phyloP scores from a whole-genome alignment of 92 coral and sea anemone genomes.

The Hydrozoanthus gracilis region DNA sequence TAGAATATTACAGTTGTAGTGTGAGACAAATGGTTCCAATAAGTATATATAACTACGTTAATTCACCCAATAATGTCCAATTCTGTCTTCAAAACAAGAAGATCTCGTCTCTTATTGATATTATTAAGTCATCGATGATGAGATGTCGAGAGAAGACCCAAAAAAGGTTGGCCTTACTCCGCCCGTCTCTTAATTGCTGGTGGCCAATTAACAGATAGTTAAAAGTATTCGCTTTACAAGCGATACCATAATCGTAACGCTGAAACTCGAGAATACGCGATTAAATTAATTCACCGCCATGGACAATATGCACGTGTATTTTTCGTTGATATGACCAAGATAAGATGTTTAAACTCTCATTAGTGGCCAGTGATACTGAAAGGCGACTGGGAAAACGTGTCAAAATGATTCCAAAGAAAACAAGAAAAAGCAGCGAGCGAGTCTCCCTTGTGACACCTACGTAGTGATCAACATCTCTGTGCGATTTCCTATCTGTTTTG shows the following conservation, averaged over 20 bases:
- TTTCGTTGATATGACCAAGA: conserved; percentile 38
- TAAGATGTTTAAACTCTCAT: conserved; percentile 40
- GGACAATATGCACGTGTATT: conserved; percentile 45
- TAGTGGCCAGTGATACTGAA: conserved; percentile 31
- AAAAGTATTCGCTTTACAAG: conserved; percentile 58
- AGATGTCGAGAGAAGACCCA: conserved; percentile 21
- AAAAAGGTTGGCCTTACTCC: conserved; percentile 10
- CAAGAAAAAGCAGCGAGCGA: not conserved
- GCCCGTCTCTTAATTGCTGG: conserved; percentile 64
- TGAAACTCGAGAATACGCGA: conserved; percentile 29
- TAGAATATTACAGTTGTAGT: conserved; percentile 21
- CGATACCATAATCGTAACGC: conserved; percentile 19
- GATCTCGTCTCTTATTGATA: not conserved
- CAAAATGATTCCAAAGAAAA: conserved; percentile 14
- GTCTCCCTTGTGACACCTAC: not conserved
- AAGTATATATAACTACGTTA: conserved; percentile 33
- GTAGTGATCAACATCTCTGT: not conserved
- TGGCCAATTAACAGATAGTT: conserved; percentile 79
- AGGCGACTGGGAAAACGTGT: conserved; percentile 21
- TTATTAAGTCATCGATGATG: conserved; percentile 23
- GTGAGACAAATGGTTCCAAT: conserved; percentile 37
- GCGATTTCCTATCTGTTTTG: not conserved
- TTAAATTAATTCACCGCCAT: conserved; percentile 36
- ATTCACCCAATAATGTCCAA: conserved; percentile 13
- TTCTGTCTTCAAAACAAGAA: conserved; percentile 32